Evolutionary conservation across 2,797 vertebrate species (phyloP).

Genomic region (Peromyscus attwateri): DNA sequence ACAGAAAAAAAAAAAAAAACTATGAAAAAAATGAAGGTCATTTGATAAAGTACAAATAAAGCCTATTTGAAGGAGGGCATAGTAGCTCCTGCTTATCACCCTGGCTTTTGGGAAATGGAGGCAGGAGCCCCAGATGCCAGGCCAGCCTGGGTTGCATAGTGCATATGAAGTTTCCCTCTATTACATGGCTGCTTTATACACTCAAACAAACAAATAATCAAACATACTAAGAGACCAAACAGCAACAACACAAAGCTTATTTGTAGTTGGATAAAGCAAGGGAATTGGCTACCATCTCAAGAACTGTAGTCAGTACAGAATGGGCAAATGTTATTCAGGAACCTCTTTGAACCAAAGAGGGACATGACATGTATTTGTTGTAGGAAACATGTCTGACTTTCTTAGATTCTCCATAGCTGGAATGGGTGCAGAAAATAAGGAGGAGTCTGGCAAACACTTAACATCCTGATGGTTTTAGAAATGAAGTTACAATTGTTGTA

Average conservation of each 20-base stretch:
- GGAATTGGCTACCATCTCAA: background rate
- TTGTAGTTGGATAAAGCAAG: background rate
- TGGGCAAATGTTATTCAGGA: background rate
- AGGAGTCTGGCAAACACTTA: background rate
- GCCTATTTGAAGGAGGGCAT: background rate
- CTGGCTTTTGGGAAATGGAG: background rate
- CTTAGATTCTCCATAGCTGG: background rate
- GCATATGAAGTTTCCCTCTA: background rate
- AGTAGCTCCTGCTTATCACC: background rate
- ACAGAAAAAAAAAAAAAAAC: background rate
- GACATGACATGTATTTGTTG: fast-evolving
- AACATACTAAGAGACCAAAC: background rate
- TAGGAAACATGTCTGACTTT: background rate
- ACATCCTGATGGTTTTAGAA: background rate
- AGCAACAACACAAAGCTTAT: background rate
- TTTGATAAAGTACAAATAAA: background rate
- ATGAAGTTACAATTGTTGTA: background rate
- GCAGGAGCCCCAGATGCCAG: background rate
- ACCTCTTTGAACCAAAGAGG: background rate
- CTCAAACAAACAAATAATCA: background rate
- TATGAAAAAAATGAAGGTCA: background rate
- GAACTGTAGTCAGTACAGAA: background rate
- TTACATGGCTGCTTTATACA: background rate
- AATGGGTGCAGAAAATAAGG: background rate
- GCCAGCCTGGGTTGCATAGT: background rate